Percentiles rank a stretch among this genome's conserved stretches.
Evolutionary conservation across 2,797 vertebrate genomes (phyloP).

Genomic region (Melanotaenia parkinsoni): DNA sequence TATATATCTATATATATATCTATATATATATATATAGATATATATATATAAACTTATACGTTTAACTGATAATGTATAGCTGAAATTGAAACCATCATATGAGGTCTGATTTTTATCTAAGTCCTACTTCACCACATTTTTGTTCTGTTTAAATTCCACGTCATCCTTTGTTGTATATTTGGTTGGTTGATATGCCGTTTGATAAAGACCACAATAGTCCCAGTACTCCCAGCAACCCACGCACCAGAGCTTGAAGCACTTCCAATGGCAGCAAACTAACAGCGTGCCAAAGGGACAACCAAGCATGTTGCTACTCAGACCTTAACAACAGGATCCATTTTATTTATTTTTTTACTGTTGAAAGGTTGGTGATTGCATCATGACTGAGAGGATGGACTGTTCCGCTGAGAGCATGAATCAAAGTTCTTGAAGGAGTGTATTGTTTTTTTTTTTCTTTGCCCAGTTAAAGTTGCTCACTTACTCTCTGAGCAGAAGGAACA

Average conservation of each 20-base stretch:
- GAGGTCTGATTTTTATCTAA: slow-evolving; percentile 36
- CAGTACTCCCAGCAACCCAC: slow-evolving; percentile 27
- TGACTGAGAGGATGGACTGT: slow-evolving; percentile 21
- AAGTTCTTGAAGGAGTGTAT: slow-evolving; percentile 10
- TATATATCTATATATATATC: no score
- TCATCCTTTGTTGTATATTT: slow-evolving; percentile 67
- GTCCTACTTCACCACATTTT: slow-evolving; percentile 1
- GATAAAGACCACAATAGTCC: slow-evolving; percentile 72
- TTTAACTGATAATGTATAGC: neutral
- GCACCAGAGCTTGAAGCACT: slow-evolving; percentile 80
- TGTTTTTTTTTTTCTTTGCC: slow-evolving; percentile 11
- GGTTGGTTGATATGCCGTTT: slow-evolving; percentile 64
- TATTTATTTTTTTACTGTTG: neutral
- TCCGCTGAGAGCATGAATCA: slow-evolving; percentile 55
- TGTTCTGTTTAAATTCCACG: slow-evolving; percentile 39
- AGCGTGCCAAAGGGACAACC: slow-evolving; percentile 50
- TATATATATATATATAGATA: no score
- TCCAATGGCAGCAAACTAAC: slow-evolving; percentile 71
- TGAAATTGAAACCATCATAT: neutral
- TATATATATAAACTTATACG: no score
- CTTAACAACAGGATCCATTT: slow-evolving; percentile 15
- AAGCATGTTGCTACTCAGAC: slow-evolving; percentile 60
- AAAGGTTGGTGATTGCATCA: slow-evolving; percentile 41
- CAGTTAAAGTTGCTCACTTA: slow-evolving; percentile 89
- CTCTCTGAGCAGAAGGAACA: slow-evolving; percentile 74